These are phyloP conservation scores for Ernsta delagoae DNA, from an alignment of 2,888 invertebrate genomes.

Conservation along the genomic window DNA sequence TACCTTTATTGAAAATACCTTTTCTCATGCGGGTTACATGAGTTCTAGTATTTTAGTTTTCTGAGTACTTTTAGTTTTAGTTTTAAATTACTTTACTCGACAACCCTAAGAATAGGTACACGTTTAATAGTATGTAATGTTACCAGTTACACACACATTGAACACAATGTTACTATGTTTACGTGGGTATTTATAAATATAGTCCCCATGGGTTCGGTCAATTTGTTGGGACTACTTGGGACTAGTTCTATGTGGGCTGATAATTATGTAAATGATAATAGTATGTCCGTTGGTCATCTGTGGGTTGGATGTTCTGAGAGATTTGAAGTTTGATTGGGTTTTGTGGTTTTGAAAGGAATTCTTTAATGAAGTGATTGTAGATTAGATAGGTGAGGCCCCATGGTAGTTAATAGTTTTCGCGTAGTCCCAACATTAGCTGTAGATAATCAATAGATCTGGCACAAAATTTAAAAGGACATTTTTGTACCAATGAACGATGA, in stretches of 20 bases:
- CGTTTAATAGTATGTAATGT: neutral
- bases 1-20: no score
- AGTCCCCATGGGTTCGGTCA: constrained; percentile 12
- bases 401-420: no score
- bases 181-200: constrained; percentile 21
- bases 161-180: constrained; percentile 13
- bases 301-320: constrained; percentile 21
- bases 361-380: constrained; percentile 16
- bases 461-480: no score
- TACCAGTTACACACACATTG: constrained; percentile 9
- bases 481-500: no score
- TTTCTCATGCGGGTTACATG: no score
- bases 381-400: no score
- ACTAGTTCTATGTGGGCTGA: constrained; percentile 40
- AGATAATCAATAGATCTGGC: no score
- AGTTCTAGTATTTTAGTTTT: no score
- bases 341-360: constrained; percentile 12
- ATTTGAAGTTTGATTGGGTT: constrained; percentile 22
- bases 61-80: no score
- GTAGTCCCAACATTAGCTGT: no score
- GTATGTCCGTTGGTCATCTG: constrained; percentile 31
- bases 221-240: constrained; percentile 34
- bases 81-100: no score
- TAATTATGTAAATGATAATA: constrained; percentile 45
- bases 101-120: no score